Evolutionary conservation across 2,888 invertebrate genomes (phyloP).

Genomic region (Desoria tigrina): DNA sequence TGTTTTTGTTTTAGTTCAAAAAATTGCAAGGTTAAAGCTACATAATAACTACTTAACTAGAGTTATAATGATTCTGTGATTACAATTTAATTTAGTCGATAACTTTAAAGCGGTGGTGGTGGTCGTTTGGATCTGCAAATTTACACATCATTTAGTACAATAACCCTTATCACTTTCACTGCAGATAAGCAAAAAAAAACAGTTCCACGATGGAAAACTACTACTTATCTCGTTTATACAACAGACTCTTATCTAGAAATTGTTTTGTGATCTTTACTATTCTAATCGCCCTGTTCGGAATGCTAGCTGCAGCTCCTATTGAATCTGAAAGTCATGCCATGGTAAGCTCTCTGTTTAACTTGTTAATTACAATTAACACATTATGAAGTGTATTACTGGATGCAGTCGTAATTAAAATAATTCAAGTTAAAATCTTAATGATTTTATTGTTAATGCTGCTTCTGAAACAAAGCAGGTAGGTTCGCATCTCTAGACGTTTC

Average conservation of each 20-base stretch:
- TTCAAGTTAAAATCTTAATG: neutral
- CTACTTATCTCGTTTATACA: too few species aligned
- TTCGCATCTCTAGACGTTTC: neutral
- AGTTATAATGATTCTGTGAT: too few species aligned
- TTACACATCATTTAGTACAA: too few species aligned
- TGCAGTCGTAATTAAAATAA: neutral
- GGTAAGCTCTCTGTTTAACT: constrained; percentile 21
- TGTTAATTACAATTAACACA: neutral
- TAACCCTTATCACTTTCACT: neutral
- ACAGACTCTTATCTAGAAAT: neutral
- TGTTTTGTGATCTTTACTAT: neutral
- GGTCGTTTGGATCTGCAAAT: too few species aligned
- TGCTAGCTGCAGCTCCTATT: constrained; percentile 23
- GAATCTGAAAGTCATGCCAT: constrained; percentile 31
- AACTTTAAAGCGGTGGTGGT: too few species aligned
- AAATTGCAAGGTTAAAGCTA: too few species aligned
- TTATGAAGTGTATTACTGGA: neutral
- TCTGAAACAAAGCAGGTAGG: neutral
- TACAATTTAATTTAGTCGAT: too few species aligned
- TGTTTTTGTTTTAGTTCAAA: too few species aligned
- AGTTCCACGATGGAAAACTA: too few species aligned
- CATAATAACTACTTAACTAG: too few species aligned
- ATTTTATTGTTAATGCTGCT: neutral
- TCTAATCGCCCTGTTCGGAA: neutral
- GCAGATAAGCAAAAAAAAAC: neutral